These are phyloP conservation scores for zebrafish (Danio rerio) DNA, from an alignment of 2,113 vertebrate genomes.

Conservation along the genomic window DNA sequence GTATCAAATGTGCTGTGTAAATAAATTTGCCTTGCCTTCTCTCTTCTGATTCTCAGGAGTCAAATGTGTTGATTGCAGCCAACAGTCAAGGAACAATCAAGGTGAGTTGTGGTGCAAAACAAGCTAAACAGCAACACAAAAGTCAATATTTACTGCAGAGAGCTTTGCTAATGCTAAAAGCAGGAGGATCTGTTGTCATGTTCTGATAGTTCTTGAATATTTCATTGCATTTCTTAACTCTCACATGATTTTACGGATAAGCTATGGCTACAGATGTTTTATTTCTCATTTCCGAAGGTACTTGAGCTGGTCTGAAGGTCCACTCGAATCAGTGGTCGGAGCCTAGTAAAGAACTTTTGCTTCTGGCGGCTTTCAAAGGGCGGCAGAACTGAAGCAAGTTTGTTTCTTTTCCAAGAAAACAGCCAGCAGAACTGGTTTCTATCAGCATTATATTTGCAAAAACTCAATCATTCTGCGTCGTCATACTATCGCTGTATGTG, in stretches of 20 bases:
- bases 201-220: not conserved
- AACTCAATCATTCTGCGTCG: constrained; percentile 54
- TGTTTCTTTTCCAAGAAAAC: constrained; percentile 33
- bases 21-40: not conserved
- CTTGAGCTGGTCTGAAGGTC: constrained; percentile 91
- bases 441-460: constrained; percentile 52
- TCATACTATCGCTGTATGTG: constrained; percentile 48
- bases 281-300: constrained; percentile 76
- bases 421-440: constrained; percentile 46
- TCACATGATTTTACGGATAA: not conserved
- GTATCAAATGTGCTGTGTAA: too few species aligned
- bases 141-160: not conserved
- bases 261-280: too few species aligned
- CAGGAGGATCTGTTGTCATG: not conserved
- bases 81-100: constrained; percentile 99
- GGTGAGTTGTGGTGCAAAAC: constrained; percentile 78
- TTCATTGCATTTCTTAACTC: not conserved
- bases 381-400: constrained; percentile 14
- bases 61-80: constrained; percentile 98
- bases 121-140: not conserved
- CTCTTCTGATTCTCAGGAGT: constrained; percentile 84
- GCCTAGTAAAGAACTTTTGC: constrained; percentile 5
- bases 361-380: constrained; percentile 37
- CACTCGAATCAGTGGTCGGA: constrained; percentile 21
- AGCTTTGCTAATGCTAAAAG: not conserved